Conservation (phyloP, 2,113 vertebrate genomes). For the Grammomys surdaster region DNA sequence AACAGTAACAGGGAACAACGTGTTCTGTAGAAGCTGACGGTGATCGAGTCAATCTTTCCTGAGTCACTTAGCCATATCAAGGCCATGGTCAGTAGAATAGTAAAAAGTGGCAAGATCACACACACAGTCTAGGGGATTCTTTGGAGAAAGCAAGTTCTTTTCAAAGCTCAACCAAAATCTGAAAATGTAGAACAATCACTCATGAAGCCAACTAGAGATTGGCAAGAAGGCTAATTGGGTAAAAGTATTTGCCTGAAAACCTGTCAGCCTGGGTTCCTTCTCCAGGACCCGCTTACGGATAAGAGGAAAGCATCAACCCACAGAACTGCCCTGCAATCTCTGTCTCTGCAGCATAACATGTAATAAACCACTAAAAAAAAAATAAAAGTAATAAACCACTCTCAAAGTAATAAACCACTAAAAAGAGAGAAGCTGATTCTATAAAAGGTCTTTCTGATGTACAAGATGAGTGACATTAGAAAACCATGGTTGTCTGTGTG, state of each 20-base stretch:
- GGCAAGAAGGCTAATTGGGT: neutral
- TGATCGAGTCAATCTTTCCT: neutral
- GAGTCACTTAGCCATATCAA: too few relatives aligned
- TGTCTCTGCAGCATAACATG: neutral
- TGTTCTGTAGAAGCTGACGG: neutral
- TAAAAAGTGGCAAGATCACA: slow-evolving; percentile 56
- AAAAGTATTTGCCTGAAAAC: neutral
- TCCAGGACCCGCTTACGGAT: neutral
- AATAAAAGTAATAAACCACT: neutral
- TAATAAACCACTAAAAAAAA: too few relatives aligned
- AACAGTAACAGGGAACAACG: neutral
- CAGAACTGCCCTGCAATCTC: neutral
- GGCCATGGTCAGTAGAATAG: neutral
- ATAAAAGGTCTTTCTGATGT: neutral
- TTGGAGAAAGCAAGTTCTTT: slow-evolving; percentile 78
- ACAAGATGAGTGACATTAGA: too few relatives aligned
- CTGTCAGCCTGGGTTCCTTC: neutral
- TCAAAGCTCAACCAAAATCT: slow-evolving; percentile 77
- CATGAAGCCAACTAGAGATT: slow-evolving; percentile 84
- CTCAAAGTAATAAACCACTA: neutral
- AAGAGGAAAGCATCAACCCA: neutral
- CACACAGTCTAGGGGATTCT: slow-evolving; percentile 63
- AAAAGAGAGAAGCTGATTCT: slow-evolving; percentile 61
- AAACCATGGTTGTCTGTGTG: too few relatives aligned
- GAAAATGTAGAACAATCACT: slow-evolving; percentile 84